Conservation (phyloP, 2,888 invertebrate species). For the Liopterus haemorrhoidalis region DNA sequence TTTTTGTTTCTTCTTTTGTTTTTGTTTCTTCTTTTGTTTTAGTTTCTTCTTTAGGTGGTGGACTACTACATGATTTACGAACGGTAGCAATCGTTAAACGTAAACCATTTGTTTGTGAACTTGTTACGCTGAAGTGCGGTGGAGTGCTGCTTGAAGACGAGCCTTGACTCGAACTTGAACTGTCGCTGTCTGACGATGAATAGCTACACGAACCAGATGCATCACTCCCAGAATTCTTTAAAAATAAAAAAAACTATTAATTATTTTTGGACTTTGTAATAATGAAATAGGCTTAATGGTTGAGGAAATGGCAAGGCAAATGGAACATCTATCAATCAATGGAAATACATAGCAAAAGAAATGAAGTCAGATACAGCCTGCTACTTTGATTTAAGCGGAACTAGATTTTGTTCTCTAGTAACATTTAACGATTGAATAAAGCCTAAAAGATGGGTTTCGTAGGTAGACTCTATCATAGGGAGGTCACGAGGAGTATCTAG, state of each 20-base stretch:
- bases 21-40: slow-evolving; percentile 41
- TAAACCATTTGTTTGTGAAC: slow-evolving; percentile 54
- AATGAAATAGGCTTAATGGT: no score
- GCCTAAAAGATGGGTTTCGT: no score
- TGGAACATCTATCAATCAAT: no score
- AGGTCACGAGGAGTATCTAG: no score
- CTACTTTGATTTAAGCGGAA: no score
- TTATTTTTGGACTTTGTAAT: slow-evolving; percentile 10
- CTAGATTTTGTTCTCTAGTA: no score
- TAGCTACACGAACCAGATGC: slow-evolving; percentile 45
- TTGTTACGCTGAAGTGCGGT: slow-evolving; percentile 56
- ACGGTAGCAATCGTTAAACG: slow-evolving; percentile 58
- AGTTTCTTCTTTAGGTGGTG: slow-evolving; percentile 36
- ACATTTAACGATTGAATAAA: no score
- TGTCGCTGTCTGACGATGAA: slow-evolving; percentile 44
- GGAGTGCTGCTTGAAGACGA: slow-evolving; percentile 43
- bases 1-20: slow-evolving; percentile 43
- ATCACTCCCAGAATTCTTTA: slow-evolving; percentile 48
- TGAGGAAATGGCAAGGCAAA: no score
- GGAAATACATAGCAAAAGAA: no score
- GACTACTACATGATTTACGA: slow-evolving; percentile 46
- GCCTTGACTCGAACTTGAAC: slow-evolving; percentile 43
- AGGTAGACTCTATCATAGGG: no score
- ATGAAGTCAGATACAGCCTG: no score
- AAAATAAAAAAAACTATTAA: slow-evolving; percentile 24